Base-by-base conservation (phyloP, 2,888 invertebrate species). In the Phyto melanocephala region DNA sequence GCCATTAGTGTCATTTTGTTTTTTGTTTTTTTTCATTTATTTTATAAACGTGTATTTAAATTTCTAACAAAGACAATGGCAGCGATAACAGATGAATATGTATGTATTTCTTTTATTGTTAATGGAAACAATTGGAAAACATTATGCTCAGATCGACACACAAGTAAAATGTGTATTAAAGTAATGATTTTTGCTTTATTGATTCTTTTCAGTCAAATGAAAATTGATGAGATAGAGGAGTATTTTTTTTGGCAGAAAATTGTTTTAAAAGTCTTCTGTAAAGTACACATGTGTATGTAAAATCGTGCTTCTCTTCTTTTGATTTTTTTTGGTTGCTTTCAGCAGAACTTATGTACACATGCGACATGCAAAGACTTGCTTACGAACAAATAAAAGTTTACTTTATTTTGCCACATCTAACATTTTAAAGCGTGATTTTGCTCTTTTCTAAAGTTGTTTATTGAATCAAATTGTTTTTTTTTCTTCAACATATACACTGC, bases 351-450 rank as follows among this genome's bases (percentile, higher is more conserved):
- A 6, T 28, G 6, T 6, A 28, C 6, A 28, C 28, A 28, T 28
- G 6, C 28, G n/a, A n/a, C n/a, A n/a, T n/a, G n/a, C n/a, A n/a
- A n/a, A 28, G 3, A 28, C 28, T 5, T 28, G 6, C 28, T 5
- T 28, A 28, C 28, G 28, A 5, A 28, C 3, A n/a, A n/a, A 37
- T 37, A 11, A 5, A 13, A 37, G 37, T 37, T 10, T 37, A 0
- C 37, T 54, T 54, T 45, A 42, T 42, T 62, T 72, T 45, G 22
- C 62, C 72, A 54, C 62, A 63, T 52, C 42, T 50, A 63, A 33
- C 15, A 52, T 63, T 17, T 22, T 37, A 47, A 37, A 47, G 37
- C 37, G 7, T 54, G 24, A 35, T 22, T 72, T 40, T 40, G 47
- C 37, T 72, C 20, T 28, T 62, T 42, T 62, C 42, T 42, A 1